These are phyloP conservation scores for Craterocephalus amniculus DNA, from an alignment of 2,797 vertebrate genomes.

Conservation along the genomic window DNA sequence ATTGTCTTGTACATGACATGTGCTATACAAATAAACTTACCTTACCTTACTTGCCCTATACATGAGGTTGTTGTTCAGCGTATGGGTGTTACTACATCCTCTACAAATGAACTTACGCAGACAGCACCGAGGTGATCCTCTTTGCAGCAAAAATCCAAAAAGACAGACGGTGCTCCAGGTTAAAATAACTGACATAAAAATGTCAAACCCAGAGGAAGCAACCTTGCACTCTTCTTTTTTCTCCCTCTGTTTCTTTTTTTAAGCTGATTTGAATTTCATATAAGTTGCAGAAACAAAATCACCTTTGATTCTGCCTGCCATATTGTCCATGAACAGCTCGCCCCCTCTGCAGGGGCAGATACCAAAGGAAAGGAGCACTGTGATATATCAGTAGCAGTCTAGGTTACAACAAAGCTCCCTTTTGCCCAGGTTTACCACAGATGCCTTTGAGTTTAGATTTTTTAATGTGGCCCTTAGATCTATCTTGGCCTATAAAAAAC, in stretches of 20 bases:
- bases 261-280: constrained; percentile 46
- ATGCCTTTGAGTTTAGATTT: constrained; percentile 3
- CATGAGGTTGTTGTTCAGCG: background rate
- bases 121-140: background rate
- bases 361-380: constrained; percentile 26
- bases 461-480: background rate
- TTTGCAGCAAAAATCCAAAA: constrained; percentile 6
- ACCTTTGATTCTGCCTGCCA: constrained; percentile 31
- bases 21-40: too few species aligned
- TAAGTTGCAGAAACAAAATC: constrained; percentile 19
- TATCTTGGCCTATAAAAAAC: background rate
- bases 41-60: too few species aligned
- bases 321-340: constrained; percentile 14
- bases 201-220: constrained; percentile 23
- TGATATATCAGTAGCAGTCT: constrained; percentile 32
- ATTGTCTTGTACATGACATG: too few species aligned
- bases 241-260: background rate
- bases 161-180: constrained; percentile 1
- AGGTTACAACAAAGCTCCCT: constrained; percentile 22
- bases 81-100: background rate
- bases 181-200: constrained; percentile 31
- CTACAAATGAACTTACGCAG: background rate
- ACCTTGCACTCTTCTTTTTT: background rate
- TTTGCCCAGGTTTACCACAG: constrained; percentile 9
- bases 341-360: constrained; percentile 5